phyloP scores from a whole-genome alignment of 2,888 invertebrate genomes.

The Galerucella calmariensis region DNA sequence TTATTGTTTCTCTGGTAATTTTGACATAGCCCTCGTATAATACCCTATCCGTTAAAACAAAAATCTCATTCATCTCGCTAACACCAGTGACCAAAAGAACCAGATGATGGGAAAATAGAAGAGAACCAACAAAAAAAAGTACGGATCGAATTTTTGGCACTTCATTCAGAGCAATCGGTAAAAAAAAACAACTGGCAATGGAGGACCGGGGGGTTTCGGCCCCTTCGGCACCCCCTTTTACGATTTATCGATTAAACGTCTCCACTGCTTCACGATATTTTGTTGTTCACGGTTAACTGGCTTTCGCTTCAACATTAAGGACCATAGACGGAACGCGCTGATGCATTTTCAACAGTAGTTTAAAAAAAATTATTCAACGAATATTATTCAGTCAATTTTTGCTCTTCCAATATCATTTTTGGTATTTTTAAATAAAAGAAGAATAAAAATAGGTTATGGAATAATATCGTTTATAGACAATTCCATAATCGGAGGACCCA shows the following conservation, averaged over 20 bases:
- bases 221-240: slow-evolving; percentile 13
- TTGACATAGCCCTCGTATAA: no score
- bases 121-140: slow-evolving; percentile 14
- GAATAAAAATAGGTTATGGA: no score
- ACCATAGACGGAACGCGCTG: not conserved
- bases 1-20: no score
- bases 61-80: not conserved
- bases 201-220: slow-evolving; percentile 1
- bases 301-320: slow-evolving; percentile 30
- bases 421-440: no score
- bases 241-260: slow-evolving; percentile 38
- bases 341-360: no score
- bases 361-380: no score
- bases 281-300: slow-evolving; percentile 34
- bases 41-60: not conserved
- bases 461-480: no score
- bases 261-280: slow-evolving; percentile 31
- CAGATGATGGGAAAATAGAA: not conserved
- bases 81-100: not conserved
- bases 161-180: slow-evolving; percentile 29
- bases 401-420: no score
- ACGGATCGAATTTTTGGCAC: slow-evolving; percentile 18
- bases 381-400: no score
- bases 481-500: no score
- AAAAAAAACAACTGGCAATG: slow-evolving; percentile 22